These are phyloP conservation scores for Scolopax rusticola DNA, from an alignment of 2,797 vertebrate species.

Conservation along the genomic window DNA sequence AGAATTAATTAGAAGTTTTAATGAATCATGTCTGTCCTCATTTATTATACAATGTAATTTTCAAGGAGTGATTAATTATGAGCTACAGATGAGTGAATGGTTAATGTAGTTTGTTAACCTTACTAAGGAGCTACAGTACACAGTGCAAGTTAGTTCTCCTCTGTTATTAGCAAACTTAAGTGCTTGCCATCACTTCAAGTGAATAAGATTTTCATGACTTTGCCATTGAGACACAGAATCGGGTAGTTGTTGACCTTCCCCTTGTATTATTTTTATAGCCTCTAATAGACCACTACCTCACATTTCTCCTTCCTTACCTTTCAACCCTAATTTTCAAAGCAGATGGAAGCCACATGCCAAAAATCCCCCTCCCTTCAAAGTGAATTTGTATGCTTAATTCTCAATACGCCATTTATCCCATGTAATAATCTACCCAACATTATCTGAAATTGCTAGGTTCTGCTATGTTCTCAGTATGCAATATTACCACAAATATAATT, in stretches of 20 bases:
- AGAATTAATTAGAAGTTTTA: conserved; percentile 87
- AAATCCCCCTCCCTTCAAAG: background rate
- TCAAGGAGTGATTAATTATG: conserved; percentile 83
- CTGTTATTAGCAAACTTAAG: conserved; percentile 63
- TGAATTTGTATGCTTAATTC: background rate
- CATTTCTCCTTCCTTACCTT: background rate
- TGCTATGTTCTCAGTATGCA: background rate
- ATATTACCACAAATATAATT: background rate
- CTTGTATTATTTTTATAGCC: background rate
- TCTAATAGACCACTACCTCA: background rate
- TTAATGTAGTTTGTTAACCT: conserved; percentile 84
- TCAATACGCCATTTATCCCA: background rate
- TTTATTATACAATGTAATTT: conserved; percentile 86
- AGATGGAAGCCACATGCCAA: background rate
- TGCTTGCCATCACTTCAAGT: conserved; percentile 38
- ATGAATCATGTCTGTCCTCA: conserved; percentile 86
- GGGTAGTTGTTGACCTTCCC: conserved; percentile 20
- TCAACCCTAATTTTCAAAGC: background rate
- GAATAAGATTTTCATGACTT: conserved; percentile 54
- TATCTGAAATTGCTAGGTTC: background rate
- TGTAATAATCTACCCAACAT: background rate
- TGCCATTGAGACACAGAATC: conserved; percentile 28
- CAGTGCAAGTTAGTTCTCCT: conserved; percentile 59
- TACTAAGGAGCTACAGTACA: conserved; percentile 70
- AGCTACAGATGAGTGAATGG: conserved; percentile 81